Percentiles rank a stretch among this genome's conserved stretches.
These are phyloP conservation scores for Rhombomys opimus DNA, from an alignment of 2,113 vertebrate species.

Conservation along the genomic window DNA sequence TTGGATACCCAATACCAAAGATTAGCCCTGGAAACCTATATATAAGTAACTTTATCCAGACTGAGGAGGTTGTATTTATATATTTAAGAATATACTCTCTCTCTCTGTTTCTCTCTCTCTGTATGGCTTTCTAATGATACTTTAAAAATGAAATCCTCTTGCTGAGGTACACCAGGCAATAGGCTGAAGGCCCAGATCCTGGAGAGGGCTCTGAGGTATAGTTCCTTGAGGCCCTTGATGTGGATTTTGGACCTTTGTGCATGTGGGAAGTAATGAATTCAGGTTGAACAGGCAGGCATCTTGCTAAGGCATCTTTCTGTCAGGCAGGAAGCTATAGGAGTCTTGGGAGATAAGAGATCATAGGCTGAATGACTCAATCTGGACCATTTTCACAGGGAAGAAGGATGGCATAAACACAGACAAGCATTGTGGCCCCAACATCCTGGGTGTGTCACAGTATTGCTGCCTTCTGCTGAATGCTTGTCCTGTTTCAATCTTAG, in stretches of 20 bases:
- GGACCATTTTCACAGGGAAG: not conserved
- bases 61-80: not conserved
- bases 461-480: not conserved
- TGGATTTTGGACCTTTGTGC: not conserved
- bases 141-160: slow-evolving; percentile 27
- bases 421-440: not conserved
- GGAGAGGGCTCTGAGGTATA: not conserved
- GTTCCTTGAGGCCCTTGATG: not conserved
- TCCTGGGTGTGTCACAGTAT: not conserved
- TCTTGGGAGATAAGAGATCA: not conserved
- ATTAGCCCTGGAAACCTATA: not conserved
- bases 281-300: not conserved
- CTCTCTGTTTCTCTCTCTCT: not conserved
- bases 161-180: not conserved
- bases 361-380: not conserved
- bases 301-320: not conserved
- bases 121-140: not conserved
- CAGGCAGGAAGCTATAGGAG: not conserved
- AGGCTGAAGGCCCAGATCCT: not conserved
- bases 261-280: not conserved
- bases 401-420: not conserved
- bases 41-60: not conserved
- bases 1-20: not conserved
- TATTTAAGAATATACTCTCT: not conserved
- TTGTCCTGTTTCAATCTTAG: not conserved